Evolutionary conservation across 1,140 invertebrate genomes (phyloP), one percentile per base, ranked within the genome.

Genomic region (Nasonia vitripennis): DNA sequence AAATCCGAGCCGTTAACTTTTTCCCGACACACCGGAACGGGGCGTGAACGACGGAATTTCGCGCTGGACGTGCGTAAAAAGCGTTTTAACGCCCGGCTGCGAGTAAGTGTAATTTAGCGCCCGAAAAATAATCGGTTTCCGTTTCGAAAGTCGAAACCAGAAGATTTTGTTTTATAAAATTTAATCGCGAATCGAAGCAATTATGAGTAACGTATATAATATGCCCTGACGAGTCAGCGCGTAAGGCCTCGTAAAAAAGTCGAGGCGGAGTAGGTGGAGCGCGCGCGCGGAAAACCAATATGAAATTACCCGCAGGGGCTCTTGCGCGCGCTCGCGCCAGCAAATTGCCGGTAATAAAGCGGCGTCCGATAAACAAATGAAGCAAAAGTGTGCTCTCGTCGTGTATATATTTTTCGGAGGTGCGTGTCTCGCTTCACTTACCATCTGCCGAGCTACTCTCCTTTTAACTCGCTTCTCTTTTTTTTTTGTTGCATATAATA

Each of bases 341-440:
- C 87, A 91, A 91, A 91, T 90, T 91, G 89, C 89, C 87, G 90
- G 89, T 91, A 91, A 91, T 91, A 91, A 91, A 91, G 88, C 86
- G 87, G 3, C 20, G 82, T 86, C 88, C 89, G 90, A 91, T 91
- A 90, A 90, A 91, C 88, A 91, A 91, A 91, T 91, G 88, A 90
- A 91, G 89, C 89, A 91, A 88, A 80, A 83, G 17, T 62, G 2
- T 6, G 17, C 55, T 6, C 20, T 2, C 4, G 5, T 62, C 17
- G 17, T 62, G 17, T 62, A n/a, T 62, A 17, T 62, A 62, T 62
- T 62, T 62, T 62, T 62, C 17, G 55, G 55, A 20, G 55, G 55
- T 62, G 20, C 78, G 84, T 75, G 67, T 48, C 37, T 75, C 34
- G 20, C 73, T 75, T 34, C 73, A 75, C 27, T 75, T 75, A 75